A percentile compares a stretch with the other conserved stretches of the same genome.
phyloP scores from a whole-genome alignment of 2,888 invertebrate genomes.

The Diaprepes abbreviatus region DNA sequence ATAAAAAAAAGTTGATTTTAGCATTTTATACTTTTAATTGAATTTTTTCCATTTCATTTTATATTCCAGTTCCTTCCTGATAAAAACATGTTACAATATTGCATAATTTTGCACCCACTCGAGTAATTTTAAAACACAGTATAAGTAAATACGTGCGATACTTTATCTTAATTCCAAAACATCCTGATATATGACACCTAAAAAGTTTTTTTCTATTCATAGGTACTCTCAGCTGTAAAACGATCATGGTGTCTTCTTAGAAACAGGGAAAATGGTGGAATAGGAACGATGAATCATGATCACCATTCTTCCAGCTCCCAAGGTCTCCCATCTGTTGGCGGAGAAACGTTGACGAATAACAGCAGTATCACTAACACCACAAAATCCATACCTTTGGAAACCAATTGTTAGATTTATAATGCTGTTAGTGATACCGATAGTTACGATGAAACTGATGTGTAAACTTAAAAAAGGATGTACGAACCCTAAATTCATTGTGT shows the following conservation, averaged over 20 bases:
- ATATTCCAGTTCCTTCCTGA: too few relatives aligned
- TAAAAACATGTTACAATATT: too few relatives aligned
- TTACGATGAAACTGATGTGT: not conserved
- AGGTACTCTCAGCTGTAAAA: constrained; percentile 78
- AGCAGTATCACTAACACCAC: constrained; percentile 77
- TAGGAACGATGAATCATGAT: constrained; percentile 73
- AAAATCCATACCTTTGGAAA: constrained; percentile 69
- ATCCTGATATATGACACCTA: too few relatives aligned
- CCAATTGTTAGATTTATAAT: constrained; percentile 67
- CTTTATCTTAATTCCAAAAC: too few relatives aligned
- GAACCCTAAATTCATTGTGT: too few relatives aligned
- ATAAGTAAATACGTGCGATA: too few relatives aligned
- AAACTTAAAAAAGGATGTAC: too few relatives aligned
- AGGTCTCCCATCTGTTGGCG: constrained; percentile 85
- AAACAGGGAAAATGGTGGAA: constrained; percentile 65
- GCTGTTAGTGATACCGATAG: constrained; percentile 25
- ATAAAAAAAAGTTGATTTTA: too few relatives aligned
- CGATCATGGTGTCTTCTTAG: constrained; percentile 72
- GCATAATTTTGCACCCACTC: too few relatives aligned
- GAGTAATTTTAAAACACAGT: too few relatives aligned
- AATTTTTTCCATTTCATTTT: too few relatives aligned
- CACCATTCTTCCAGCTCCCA: constrained; percentile 83
- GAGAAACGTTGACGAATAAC: constrained; percentile 79
- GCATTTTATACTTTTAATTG: too few relatives aligned
- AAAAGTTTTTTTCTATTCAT: constrained; percentile 6